Conservation (phyloP, 2,888 invertebrate species). For the Morpho deidamia region DNA sequence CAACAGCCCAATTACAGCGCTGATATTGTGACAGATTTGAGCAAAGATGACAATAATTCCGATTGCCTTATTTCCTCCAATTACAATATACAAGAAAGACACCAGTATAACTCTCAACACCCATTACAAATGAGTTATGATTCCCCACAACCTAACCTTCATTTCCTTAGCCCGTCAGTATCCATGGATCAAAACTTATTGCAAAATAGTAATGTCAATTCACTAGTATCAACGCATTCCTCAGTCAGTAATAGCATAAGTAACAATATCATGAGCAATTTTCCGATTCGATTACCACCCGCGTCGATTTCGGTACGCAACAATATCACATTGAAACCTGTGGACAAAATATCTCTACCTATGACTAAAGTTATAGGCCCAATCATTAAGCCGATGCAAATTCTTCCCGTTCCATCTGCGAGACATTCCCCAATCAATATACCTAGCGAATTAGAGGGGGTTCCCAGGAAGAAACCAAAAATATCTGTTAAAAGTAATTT, state of each 20-base stretch:
- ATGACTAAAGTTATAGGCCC: conserved; percentile 60
- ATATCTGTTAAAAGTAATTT: conserved; percentile 75
- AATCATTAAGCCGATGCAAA: conserved; percentile 65
- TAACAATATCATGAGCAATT: conserved; percentile 65
- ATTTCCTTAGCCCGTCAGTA: conserved; percentile 53
- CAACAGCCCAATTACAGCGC: conserved; percentile 41
- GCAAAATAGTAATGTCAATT: conserved; percentile 48
- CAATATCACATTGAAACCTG: conserved; percentile 58
- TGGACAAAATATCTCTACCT: conserved; percentile 57
- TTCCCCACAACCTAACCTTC: conserved; percentile 46
- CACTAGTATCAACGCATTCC: conserved; percentile 50
- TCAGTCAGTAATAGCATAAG: conserved; percentile 44
- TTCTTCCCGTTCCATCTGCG: conserved; percentile 59
- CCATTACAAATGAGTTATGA: conserved; percentile 51
- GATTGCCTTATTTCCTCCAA: conserved; percentile 61
- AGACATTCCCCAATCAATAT: conserved; percentile 61
- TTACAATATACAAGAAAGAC: conserved; percentile 52
- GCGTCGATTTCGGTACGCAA: conserved; percentile 52
- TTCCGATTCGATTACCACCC: conserved; percentile 55
- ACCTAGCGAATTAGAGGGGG: conserved; percentile 48
- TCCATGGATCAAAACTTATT: conserved; percentile 54
- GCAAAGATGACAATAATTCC: conserved; percentile 62
- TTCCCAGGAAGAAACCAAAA: conserved; percentile 68
- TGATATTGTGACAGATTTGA: conserved; percentile 52
- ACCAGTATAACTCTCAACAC: conserved; percentile 48